phyloP scores from a whole-genome alignment of 2,113 vertebrate species.

The Lates calcarifer region DNA sequence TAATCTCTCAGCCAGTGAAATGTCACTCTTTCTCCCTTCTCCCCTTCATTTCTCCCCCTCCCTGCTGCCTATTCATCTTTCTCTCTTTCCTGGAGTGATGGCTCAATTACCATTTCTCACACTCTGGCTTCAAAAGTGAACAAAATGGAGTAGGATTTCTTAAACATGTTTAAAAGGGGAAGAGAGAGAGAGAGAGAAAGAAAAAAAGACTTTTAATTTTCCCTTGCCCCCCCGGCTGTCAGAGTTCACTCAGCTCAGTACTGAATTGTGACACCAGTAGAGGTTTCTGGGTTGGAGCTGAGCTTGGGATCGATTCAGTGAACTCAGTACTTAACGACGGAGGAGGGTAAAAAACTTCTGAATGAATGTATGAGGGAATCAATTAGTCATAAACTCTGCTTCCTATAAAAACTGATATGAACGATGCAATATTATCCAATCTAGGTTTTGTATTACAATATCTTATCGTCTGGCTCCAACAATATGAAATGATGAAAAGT shows the following conservation, averaged over 20 bases:
- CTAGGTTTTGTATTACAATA: conserved; percentile 29
- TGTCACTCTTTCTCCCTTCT: conserved; percentile 12
- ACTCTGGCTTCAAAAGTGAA: conserved; percentile 53
- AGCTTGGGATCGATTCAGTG: conserved; percentile 56
- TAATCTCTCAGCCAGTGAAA: conserved; percentile 22
- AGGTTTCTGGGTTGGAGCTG: conserved; percentile 54
- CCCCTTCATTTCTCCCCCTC: conserved; percentile 5
- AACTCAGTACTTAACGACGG: conserved; percentile 49
- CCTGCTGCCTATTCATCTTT: conserved; percentile 59
- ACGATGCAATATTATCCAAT: conserved; percentile 12
- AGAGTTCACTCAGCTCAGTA: conserved; percentile 49
- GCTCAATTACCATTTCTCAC: conserved; percentile 77
- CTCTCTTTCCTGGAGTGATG: conserved; percentile 70
- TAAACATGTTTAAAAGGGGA: conserved; percentile 1
- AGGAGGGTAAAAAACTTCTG: conserved; percentile 62
- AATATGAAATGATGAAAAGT: conserved; percentile 23
- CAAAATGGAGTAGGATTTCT: conserved; percentile 65
- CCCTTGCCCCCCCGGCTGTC: conserved; percentile 32
- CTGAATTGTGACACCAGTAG: conserved; percentile 59
- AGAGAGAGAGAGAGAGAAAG: conserved; percentile 18
- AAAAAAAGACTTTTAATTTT: conserved; percentile 56
- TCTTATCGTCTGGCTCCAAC: conserved; percentile 4
- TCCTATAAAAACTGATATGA: conserved; percentile 26
- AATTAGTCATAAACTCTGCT: conserved; percentile 46
- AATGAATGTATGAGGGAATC: conserved; percentile 63